Base-by-base conservation (phyloP, 2,113 vertebrate genomes). In the Aptenodytes patagonicus region DNA sequence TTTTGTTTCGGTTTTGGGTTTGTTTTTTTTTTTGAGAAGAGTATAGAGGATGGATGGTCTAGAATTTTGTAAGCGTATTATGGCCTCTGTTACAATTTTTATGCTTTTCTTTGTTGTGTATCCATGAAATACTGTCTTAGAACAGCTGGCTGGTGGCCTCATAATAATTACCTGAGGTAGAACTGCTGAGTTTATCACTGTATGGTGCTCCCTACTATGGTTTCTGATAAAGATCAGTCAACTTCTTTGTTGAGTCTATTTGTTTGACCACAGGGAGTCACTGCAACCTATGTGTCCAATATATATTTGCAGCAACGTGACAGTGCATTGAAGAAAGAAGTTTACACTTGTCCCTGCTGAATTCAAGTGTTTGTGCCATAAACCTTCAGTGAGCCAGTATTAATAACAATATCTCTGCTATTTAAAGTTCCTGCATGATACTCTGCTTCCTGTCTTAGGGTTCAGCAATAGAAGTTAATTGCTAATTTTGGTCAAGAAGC, bases 401-500 rank as follows among this genome's bases (percentile, higher is more conserved):
- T 20, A 5, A 11, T 40, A 18, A 49, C 36, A 21, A 2, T 26
- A 18, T 20, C 42, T n/a, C 76, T 88, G 83, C 55, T 12, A 6
- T 57, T 46, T 70, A 10, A 62, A 66, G 61, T 42, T 29, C 29
- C 40, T 85, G 20, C 36, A 0, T 47, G 42, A 29, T 51, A 9
- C n/a, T 94, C 32, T 73, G 47, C 47, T 51, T 79, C 47, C 42
- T 65, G 42, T 92, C 70, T 31, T 2, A 47, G 81, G 61, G 89
- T 21, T 82, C 61, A 79, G 89, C 84, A 57, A 3, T 29, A 69
- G 66, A 89, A 68, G 40, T 66, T 87, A 66, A 72, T 64, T 64
- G 61, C 65, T 34, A 62, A 66, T 95, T 94, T 86, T 95, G 89
- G 91, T 96, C 57, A 87, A 90, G 86, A 87, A 72, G 69, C 36